Conservation (phyloP, 2,113 vertebrate species). For the Sceloporus tristichus region DNA sequence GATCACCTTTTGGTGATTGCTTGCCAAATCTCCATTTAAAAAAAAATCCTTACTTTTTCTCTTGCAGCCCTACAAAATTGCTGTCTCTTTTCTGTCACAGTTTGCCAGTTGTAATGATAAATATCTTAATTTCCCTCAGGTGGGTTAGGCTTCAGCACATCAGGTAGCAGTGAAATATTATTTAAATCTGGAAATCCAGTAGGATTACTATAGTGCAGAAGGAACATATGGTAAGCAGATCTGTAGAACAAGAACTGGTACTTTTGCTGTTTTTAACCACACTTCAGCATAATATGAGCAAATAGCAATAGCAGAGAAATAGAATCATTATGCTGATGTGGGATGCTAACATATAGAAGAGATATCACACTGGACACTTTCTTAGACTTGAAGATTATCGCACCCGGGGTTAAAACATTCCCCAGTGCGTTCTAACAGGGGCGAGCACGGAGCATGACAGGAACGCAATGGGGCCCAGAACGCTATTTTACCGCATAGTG, state of each 20-base stretch:
- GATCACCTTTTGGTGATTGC: conserved; percentile 25
- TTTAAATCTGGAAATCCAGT: conserved; percentile 56
- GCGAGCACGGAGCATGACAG: no score
- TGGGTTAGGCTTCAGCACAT: conserved; percentile 6
- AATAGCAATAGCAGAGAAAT: accelerated
- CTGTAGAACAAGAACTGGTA: conserved; percentile 10
- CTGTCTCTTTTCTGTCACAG: conserved; percentile 60
- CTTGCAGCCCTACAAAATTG: conserved; percentile 42
- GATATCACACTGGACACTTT: no score
- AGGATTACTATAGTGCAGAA: conserved; percentile 41
- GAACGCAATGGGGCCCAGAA: no score
- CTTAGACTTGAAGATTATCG: no score
- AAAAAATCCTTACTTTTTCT: conserved; percentile 53
- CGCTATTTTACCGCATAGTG: no score
- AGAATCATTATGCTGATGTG: background rate
- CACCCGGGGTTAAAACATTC: no score
- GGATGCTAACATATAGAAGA: background rate
- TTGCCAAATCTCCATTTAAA: conserved; percentile 40
- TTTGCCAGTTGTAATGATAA: conserved; percentile 36
- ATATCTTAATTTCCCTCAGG: background rate
- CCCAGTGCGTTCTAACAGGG: no score
- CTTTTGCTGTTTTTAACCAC: conserved; percentile 26
- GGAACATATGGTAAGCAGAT: conserved; percentile 15
- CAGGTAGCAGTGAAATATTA: conserved; percentile 23
- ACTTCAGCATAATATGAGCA: background rate